Evolutionary conservation across 2,113 vertebrate species (phyloP), one percentile per base, ranked within the genome.

Genomic region (Corydoras sp.): DNA sequence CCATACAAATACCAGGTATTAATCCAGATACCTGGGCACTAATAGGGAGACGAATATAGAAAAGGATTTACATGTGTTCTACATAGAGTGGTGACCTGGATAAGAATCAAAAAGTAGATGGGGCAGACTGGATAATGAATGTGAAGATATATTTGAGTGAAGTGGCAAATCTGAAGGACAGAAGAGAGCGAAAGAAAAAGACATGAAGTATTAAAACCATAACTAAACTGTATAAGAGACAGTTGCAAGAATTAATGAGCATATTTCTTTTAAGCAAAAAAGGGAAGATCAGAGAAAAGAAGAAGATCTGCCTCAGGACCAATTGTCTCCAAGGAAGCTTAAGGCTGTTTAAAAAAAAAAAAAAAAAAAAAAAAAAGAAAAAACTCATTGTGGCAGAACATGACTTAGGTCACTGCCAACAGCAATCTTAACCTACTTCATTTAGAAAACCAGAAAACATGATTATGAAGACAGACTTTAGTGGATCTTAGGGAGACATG

Each of bases 331-430:
- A 49, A 78, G 77, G 73, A 51, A 59, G 73, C 77, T 68, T 51
- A 13, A 76, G 73, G 69, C 69, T 69, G 65, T 51, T 65, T 62
- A 62, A 69, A 24, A 15, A 66, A 63, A 32, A 59, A 53, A 49
- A 31, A 35, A 43, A 68, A 35, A 62, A 66, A 30, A 78, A 78
- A 43, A 68, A 35, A 62, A 66, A 30, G 74, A 78, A 78, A 55
- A 65, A 79, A 69, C 73, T 79, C 69, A 75, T 35, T 79, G 77
- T 68, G 62, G 72, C 69, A 56, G 77, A 79, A 79, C 65, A 73
- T 55, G 72, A 69, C 77, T 73, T 69, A 76, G 65, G 65, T 72
- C 65, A 69, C 60, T 11, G 69, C 77, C 69, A 13, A 35, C 10
- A 49, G 51, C 56, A 35, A 63, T 15, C 9, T 51, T 75, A 43